A percentile compares a stretch with the other conserved stretches of the same genome.
These are phyloP conservation scores for Papilio dardanus DNA, from an alignment of 1,140 invertebrate species.

Conservation along the genomic window DNA sequence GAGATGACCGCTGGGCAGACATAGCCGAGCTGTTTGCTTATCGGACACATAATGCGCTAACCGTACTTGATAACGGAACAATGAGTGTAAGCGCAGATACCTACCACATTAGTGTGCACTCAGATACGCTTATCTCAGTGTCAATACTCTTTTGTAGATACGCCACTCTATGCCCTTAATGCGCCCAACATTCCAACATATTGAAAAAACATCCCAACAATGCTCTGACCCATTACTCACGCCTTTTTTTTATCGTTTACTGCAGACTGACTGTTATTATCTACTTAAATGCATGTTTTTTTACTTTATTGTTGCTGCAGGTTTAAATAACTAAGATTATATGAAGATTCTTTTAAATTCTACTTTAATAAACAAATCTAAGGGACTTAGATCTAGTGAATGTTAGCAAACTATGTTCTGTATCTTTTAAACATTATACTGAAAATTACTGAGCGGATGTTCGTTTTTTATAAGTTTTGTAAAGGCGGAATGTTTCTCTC, in stretches of 20 bases:
- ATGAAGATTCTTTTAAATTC: background rate
- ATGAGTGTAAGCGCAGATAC: conserved; percentile 72
- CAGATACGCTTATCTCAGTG: conserved; percentile 75
- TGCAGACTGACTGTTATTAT: conserved; percentile 34
- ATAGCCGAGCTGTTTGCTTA: conserved; percentile 64
- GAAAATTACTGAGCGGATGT: too few relatives aligned
- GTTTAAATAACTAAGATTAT: conserved; percentile 30
- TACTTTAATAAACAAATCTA: conserved; percentile 1
- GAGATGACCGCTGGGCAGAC: conserved; percentile 27
- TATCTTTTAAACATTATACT: background rate
- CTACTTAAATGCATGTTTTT: conserved; percentile 29
- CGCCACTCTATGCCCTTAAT: conserved; percentile 77
- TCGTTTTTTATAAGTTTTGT: too few relatives aligned
- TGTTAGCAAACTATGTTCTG: too few relatives aligned
- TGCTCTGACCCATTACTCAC: conserved; percentile 69
- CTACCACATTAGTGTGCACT: conserved; percentile 71
- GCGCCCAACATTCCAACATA: conserved; percentile 68
- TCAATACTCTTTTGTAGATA: conserved; percentile 82
- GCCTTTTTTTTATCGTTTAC: conserved; percentile 33
- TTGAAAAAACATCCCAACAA: conserved; percentile 68
- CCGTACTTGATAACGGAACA: conserved; percentile 76
- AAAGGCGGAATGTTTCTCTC: too few relatives aligned
- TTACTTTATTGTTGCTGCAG: conserved; percentile 30
- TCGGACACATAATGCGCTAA: conserved; percentile 74
- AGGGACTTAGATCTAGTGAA: too few relatives aligned